Evolutionary conservation across 2,797 vertebrate species (phyloP).

Genomic region (Gobionotothen gibberifrons): DNA sequence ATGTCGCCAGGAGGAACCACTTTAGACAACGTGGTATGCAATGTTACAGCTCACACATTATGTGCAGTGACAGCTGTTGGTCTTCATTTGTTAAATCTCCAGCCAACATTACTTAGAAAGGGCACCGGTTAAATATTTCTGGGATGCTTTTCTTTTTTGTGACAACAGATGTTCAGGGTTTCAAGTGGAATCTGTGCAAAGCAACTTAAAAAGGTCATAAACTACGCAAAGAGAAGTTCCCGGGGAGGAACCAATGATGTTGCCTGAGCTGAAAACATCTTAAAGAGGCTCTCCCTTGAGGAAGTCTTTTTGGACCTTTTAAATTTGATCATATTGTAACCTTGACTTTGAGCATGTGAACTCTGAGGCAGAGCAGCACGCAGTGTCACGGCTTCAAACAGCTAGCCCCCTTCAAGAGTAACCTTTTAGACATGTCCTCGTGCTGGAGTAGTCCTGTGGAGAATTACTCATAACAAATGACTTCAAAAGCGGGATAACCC

Average conservation of each 20-base stretch:
- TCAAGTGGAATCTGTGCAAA: background rate
- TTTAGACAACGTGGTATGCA: constrained; percentile 19
- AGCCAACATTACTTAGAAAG: constrained; percentile 21
- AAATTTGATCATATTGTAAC: constrained; percentile 36
- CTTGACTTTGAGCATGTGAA: constrained; percentile 32
- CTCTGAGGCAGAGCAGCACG: constrained; percentile 41
- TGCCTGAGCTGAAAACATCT: background rate
- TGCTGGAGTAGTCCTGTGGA: constrained; percentile 65
- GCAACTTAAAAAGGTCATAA: background rate
- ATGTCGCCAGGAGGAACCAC: constrained; percentile 18
- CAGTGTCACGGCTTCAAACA: constrained; percentile 57
- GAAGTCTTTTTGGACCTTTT: constrained; percentile 14
- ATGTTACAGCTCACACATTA: constrained; percentile 19
- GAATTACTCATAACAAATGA: constrained; percentile 82
- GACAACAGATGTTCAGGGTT: background rate
- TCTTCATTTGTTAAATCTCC: constrained; percentile 9
- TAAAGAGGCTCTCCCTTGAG: constrained; percentile 1
- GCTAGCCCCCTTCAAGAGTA: constrained; percentile 50
- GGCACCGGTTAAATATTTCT: constrained; percentile 19
- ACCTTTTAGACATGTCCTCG: constrained; percentile 70
- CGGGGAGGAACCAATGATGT: background rate
- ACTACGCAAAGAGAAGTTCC: background rate
- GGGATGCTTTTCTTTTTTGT: constrained; percentile 8
- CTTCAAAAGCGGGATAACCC: constrained; percentile 76
- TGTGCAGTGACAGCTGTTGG: constrained; percentile 34